phyloP scores from a whole-genome alignment of 64 coral and sea anemone species.

The Montipora cactus region DNA sequence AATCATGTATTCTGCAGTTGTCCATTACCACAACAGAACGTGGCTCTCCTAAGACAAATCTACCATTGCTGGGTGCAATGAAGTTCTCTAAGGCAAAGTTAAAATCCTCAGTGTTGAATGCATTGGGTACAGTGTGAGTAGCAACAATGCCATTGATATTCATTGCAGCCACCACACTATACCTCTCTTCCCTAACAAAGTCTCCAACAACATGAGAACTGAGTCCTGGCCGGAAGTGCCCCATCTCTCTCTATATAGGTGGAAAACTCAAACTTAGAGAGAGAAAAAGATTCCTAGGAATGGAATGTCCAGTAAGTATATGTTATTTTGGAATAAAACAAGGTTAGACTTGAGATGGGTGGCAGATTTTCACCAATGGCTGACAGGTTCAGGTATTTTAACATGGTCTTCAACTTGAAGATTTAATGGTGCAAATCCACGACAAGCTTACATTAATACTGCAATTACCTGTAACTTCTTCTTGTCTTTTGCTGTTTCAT shows the following conservation, averaged over 20 bases:
- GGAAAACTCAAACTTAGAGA: too few species aligned
- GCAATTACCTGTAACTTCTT: constrained; percentile 14
- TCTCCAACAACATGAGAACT: too few species aligned
- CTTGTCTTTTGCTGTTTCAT: constrained; percentile 53
- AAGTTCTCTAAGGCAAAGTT: constrained; percentile 40
- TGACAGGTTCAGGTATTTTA: too few species aligned
- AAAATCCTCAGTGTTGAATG: constrained; percentile 33
- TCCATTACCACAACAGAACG: constrained; percentile 58
- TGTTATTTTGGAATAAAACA: too few species aligned
- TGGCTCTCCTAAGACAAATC: constrained; percentile 37
- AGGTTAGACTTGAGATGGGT: too few species aligned
- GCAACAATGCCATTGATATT: neutral
- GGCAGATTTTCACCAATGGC: too few species aligned
- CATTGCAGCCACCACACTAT: constrained; percentile 37
- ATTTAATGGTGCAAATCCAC: too few species aligned
- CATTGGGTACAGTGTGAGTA: constrained; percentile 17
- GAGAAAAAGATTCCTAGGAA: too few species aligned
- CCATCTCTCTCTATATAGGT: neutral
- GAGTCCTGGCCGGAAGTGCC: too few species aligned
- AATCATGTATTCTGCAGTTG: constrained; percentile 58
- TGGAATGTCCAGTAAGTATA: too few species aligned
- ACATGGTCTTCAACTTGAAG: too few species aligned
- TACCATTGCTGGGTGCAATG: constrained; percentile 27
- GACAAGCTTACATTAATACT: too few species aligned
- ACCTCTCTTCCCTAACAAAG: constrained; percentile 1